Conservation (phyloP, 2,888 invertebrate genomes). For the Cacoxenus indagator region DNA sequence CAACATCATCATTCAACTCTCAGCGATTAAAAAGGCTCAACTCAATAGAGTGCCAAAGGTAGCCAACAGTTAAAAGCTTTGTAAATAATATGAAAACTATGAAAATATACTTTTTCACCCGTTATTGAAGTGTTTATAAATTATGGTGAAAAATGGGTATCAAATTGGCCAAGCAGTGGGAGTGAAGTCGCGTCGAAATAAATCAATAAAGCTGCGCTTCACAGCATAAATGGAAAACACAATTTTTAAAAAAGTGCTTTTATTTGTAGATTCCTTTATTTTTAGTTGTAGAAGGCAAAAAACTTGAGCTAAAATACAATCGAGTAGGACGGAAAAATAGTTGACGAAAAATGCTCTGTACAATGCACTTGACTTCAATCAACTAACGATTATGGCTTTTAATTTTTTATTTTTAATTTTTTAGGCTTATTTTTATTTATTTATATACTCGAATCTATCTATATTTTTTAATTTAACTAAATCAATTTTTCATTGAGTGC, state of each 20-base stretch:
- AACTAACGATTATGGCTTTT: conserved; percentile 4
- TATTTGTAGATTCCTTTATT: neutral
- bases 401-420: neutral
- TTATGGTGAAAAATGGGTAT: neutral
- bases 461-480: neutral
- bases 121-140: conserved; percentile 16
- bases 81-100: conserved; percentile 19
- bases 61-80: conserved; percentile 20
- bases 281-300: neutral
- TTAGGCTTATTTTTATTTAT: neutral
- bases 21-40: conserved; percentile 14
- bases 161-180: conserved; percentile 1
- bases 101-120: neutral
- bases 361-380: conserved; percentile 5
- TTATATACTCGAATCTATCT: neutral
- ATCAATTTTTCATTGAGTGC: no score
- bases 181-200: neutral
- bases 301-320: no score
- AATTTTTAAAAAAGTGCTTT: neutral
- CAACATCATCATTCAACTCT: conserved; percentile 9
- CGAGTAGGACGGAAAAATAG: neutral
- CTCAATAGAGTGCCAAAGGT: conserved; percentile 5
- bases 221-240: neutral
- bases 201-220: neutral
- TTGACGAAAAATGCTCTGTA: neutral